Evolutionary conservation across 2,113 vertebrate genomes (phyloP).

Genomic region (Caranx melampygus): DNA sequence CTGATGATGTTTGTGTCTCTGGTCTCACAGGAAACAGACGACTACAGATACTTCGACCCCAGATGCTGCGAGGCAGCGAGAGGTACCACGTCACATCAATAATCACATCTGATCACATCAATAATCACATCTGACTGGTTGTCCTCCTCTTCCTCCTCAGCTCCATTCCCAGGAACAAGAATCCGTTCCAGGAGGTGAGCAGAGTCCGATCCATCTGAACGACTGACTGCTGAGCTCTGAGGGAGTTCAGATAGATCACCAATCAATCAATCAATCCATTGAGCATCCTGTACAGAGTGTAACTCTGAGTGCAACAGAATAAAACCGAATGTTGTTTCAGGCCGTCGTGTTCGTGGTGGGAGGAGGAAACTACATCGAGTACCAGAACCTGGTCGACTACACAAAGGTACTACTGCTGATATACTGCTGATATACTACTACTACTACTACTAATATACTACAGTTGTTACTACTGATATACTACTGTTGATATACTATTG

Average conservation of each 20-base stretch:
- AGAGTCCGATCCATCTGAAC: background rate
- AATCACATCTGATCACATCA: background rate
- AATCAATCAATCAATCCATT: too few species aligned
- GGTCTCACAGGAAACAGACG: constrained; percentile 92
- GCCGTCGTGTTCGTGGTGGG: constrained; percentile 97
- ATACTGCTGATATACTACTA: too few species aligned
- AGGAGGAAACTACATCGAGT: constrained; percentile 98
- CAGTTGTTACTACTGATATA: too few species aligned
- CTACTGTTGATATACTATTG: too few species aligned
- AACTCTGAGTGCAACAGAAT: too few species aligned
- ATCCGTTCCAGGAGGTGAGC: constrained; percentile 98
- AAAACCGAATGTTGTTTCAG: constrained; percentile 73
- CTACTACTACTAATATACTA: too few species aligned
- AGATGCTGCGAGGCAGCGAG: constrained; percentile 96
- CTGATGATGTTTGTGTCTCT: constrained; percentile 19
- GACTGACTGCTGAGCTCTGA: too few species aligned
- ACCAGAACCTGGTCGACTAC: constrained; percentile 98
- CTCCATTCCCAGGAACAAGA: constrained; percentile 98
- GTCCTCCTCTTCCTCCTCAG: constrained; percentile 76
- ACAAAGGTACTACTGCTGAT: constrained; percentile 85
- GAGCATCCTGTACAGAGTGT: too few species aligned
- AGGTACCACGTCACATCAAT: constrained; percentile 83
- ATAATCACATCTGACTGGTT: background rate
- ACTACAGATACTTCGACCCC: constrained; percentile 98
- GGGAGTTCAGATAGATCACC: too few species aligned